Percentiles rank a stretch among this genome's conserved stretches.
phyloP scores from a whole-genome alignment of 2,888 invertebrate genomes.

The Heliconius sara region DNA sequence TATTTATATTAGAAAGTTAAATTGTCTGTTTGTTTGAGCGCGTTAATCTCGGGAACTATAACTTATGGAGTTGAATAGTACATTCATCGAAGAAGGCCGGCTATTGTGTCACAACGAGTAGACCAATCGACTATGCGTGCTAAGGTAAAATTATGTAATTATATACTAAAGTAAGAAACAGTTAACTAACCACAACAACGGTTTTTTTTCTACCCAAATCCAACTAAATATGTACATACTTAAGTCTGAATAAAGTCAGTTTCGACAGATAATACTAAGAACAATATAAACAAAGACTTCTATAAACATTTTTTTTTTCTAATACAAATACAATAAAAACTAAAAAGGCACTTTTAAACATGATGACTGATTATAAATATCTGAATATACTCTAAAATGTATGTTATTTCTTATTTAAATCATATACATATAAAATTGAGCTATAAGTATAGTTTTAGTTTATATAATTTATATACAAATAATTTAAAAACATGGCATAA shows the following conservation, averaged over 20 bases:
- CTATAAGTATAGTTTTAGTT: not conserved
- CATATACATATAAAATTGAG: constrained; percentile 1
- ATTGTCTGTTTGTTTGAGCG: too few species aligned
- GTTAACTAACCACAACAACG: too few species aligned
- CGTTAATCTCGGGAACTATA: too few species aligned
- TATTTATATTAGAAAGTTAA: too few species aligned
- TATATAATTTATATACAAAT: not conserved
- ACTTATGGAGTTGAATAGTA: too few species aligned
- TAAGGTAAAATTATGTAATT: too few species aligned
- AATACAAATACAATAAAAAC: not conserved
- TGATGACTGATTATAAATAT: constrained; percentile 5
- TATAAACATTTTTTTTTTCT: not conserved
- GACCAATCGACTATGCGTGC: too few species aligned
- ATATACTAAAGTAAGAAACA: too few species aligned
- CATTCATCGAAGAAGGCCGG: too few species aligned
- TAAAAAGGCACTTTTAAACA: constrained; percentile 14
- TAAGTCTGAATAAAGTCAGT: not conserved
- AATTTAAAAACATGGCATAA: not conserved
- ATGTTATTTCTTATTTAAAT: not conserved
- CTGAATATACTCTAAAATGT: not conserved
- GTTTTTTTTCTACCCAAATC: too few species aligned
- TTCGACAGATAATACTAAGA: not conserved
- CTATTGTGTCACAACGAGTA: too few species aligned
- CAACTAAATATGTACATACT: too few species aligned
- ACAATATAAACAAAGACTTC: not conserved